Conservation (phyloP, 2,113 vertebrate species). For the Clinocottus analis region DNA sequence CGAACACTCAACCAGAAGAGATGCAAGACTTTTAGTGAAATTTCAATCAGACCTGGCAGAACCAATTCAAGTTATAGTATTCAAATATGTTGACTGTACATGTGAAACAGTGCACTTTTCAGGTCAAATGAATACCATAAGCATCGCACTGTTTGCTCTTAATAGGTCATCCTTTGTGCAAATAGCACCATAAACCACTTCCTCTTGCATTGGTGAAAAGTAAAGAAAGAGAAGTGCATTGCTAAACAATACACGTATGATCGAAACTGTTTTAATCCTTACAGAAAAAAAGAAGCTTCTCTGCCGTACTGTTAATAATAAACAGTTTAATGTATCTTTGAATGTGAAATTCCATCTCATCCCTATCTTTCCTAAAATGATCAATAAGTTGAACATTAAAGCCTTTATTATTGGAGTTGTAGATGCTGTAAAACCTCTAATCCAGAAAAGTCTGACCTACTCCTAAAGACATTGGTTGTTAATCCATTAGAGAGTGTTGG, state of each 20-base stretch:
- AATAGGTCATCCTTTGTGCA: not conserved
- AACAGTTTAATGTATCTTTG: not conserved
- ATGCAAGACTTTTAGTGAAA: not conserved
- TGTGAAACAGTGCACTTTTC: not conserved
- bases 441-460: not conserved
- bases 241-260: not conserved
- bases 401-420: not conserved
- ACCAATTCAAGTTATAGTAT: not conserved
- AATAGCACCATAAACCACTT: not conserved
- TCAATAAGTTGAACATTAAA: not conserved
- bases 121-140: not conserved
- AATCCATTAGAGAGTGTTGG: too few relatives aligned
- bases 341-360: not conserved
- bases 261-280: too few relatives aligned
- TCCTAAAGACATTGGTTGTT: too few relatives aligned
- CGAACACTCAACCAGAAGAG: not conserved
- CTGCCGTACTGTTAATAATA: not conserved
- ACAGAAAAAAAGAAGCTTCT: not conserved
- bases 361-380: not conserved
- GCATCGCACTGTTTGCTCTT: not conserved
- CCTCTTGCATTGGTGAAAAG: not conserved
- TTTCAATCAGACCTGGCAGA: not conserved
- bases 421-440: not conserved
- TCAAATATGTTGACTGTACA: not conserved
- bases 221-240: fast-evolving